Evolutionary conservation across 2,113 vertebrate species (phyloP), one percentile per base, ranked within the genome.

Genomic region (Solea senegalensis): DNA sequence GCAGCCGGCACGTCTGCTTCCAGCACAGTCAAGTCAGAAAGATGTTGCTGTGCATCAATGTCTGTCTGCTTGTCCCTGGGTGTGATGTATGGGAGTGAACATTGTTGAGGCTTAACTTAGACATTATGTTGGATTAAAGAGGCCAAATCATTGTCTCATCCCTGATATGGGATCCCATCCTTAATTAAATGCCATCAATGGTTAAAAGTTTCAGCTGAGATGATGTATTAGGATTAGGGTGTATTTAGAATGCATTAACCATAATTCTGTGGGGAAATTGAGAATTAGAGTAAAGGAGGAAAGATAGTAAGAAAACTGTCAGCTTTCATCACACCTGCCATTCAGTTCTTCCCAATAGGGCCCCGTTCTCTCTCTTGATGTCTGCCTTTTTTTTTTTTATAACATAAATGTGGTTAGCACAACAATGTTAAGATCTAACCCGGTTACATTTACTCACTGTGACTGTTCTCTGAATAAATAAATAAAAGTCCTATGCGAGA

Each of bases 101-200:
- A 57, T 60, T 78, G 83, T 69, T 21, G 13, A 61, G 58, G 70
- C 80, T 85, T 49, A 64, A 69, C 65, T 54, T 45, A 69, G 57
- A 82, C 59, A 79, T 79, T 85, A 71, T 69, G 59, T 15, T 76
- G 76, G 81, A 89, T 86, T 87, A 86, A 84, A 82, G 63, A 70
- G 81, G 58, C 80, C 84, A 85, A 88, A 86, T 73, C 77, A 62
- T 68, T 46, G 52, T 86, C 74, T 76, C 69, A 72, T 85, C 66
- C 63, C 7, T 28, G 69, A 66, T 65, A 76, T 65, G 14, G 62
- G 64, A 80, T 77, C 73, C n/a, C 52, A 68, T 55, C 70, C 74
- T 62, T 76, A 88, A 86, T 88, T 82, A 84, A 86, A 82, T 83
- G 53, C 82, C 80, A 74, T 83, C 82, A 88, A 80, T 76, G 54